Conservation (phyloP, 2,797 vertebrate species). For the Ibycter americanus region DNA sequence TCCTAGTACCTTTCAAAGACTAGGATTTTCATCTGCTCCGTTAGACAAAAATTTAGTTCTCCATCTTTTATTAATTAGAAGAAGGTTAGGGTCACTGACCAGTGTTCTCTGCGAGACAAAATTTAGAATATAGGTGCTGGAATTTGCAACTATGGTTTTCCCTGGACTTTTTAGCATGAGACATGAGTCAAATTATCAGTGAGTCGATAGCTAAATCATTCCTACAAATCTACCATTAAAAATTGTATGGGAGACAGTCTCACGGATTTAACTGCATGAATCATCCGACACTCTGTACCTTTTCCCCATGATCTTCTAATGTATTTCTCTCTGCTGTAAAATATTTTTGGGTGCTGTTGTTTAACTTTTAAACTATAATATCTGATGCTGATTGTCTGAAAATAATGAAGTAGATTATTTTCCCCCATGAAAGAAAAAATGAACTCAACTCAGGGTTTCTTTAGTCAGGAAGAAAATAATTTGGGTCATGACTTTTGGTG, state of each 20-base stretch:
- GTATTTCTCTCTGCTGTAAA: background rate
- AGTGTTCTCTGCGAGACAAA: background rate
- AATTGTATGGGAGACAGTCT: background rate
- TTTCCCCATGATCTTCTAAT: background rate
- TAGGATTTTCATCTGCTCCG: background rate
- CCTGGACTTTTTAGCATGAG: background rate
- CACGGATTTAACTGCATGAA: background rate
- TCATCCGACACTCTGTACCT: background rate
- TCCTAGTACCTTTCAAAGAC: background rate
- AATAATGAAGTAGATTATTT: background rate
- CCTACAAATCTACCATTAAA: background rate
- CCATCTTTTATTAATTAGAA: background rate
- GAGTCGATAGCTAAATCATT: background rate
- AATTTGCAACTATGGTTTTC: background rate
- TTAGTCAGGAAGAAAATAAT: background rate
- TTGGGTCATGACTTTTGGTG: background rate
- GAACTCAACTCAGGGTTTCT: background rate
- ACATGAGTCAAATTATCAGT: background rate
- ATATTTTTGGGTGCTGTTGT: background rate
- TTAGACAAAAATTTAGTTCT: background rate
- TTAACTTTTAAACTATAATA: background rate
- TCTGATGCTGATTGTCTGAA: background rate
- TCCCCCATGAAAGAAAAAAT: background rate
- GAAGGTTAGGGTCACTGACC: background rate
- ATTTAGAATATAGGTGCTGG: background rate